Evolutionary conservation across 2,113 vertebrate genomes (phyloP).

Genomic region (Hucho hucho): DNA sequence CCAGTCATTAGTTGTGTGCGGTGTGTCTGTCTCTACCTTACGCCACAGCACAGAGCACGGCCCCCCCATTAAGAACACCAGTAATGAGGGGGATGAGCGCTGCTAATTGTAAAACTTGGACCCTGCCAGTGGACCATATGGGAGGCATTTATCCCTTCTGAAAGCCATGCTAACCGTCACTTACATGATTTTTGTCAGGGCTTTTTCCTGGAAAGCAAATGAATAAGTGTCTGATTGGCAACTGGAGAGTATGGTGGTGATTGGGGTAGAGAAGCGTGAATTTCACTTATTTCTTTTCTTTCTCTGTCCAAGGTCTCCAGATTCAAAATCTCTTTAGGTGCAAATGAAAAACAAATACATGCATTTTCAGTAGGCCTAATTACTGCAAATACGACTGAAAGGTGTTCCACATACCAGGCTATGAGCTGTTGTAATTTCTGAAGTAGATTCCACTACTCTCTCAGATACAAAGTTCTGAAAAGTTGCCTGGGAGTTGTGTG

Average conservation of each 20-base stretch:
- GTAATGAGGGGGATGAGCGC: constrained; percentile 87
- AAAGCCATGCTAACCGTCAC: constrained; percentile 90
- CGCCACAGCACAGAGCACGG: too few species aligned
- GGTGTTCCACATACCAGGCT: too few species aligned
- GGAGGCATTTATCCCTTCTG: constrained; percentile 95
- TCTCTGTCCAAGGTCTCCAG: constrained; percentile 14
- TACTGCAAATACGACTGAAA: too few species aligned
- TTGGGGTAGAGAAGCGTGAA: constrained; percentile 23
- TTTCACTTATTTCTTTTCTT: constrained; percentile 12
- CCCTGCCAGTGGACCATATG: constrained; percentile 95
- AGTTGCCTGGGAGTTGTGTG: not conserved
- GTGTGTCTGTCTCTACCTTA: constrained; percentile 28
- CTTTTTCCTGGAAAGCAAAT: constrained; percentile 61
- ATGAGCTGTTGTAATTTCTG: not conserved
- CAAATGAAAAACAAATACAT: too few species aligned
- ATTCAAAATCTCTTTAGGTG: not conserved
- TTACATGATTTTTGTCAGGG: constrained; percentile 82
- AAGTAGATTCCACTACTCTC: constrained; percentile 4
- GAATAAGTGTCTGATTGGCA: constrained; percentile 65
- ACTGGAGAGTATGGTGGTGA: constrained; percentile 19
- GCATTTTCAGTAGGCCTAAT: too few species aligned
- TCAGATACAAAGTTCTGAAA: constrained; percentile 6
- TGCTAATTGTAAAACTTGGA: constrained; percentile 92
- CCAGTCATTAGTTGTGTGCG: constrained; percentile 26
- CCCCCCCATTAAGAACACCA: constrained; percentile 61